These are phyloP conservation scores for Tipula lateralis DNA, from an alignment of 2,888 invertebrate species.

Conservation along the genomic window DNA sequence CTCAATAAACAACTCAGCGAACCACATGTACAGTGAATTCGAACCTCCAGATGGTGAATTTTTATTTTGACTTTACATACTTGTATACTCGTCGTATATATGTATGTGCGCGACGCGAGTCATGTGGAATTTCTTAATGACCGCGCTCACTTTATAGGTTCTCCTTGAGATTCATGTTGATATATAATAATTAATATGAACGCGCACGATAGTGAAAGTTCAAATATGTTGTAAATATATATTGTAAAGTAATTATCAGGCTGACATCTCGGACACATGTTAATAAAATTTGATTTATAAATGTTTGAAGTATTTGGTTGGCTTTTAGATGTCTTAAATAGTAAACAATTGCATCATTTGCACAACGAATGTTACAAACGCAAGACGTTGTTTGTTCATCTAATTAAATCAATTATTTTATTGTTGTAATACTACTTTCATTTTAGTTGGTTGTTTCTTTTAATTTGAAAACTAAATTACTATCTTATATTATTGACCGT, in stretches of 20 bases:
- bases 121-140: not conserved
- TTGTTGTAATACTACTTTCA: not conserved
- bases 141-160: not conserved
- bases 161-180: not conserved
- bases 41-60: not conserved
- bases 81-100: no score
- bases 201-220: not conserved
- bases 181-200: not conserved
- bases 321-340: no score
- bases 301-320: not conserved
- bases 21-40: not conserved
- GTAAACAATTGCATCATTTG: not conserved
- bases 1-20: not conserved
- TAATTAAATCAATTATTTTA: not conserved
- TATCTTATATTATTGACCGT: not conserved
- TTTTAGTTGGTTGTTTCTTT: not conserved
- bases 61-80: not conserved
- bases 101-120: not conserved
- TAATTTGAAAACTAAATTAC: not conserved
- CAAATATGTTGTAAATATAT: not conserved
- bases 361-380: no score
- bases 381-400: not conserved
- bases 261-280: not conserved
- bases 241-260: not conserved
- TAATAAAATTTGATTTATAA: no score